Base-by-base conservation (phyloP, 2,113 vertebrate genomes). In the Vulpes vulpes region DNA sequence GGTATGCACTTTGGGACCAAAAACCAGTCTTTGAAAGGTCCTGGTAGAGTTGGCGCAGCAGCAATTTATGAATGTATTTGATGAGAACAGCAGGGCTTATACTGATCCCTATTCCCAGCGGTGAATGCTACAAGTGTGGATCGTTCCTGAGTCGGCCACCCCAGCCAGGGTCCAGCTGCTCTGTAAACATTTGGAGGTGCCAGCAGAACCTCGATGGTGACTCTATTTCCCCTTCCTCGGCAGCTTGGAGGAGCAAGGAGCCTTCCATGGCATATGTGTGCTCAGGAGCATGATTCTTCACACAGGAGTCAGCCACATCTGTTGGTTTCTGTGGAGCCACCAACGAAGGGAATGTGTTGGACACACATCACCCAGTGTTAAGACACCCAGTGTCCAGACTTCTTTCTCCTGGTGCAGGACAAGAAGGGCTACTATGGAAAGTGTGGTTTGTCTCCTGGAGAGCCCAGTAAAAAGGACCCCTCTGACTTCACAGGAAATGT, bases 71-170 rank as follows among this genome's bases (percentile, higher is more conserved):
- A 20, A 67, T 0, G 11, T 9, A 0, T 57, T 23, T 17, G 11
- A 25, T 83, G 69, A 32, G 67, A 59, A 79, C 1, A 53, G 60
- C 16, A 6, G 51, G 35, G 91, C 35, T 89, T 1, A 0, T 51
- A 8, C 83, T 23, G 8, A 57, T 67, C 30, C 27, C 53, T 3
- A 0, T 23, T 76, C 59, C 30, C 35, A 59, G 67, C 14, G 32
- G 62, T 25, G 32, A 64, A 35, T 11, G 43, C 43, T 15, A 11
- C 1, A 0, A 12, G 20, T 35, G 65, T 12, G 25, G 85, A 22
- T 35, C 9, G 1, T 0, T 3, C 17, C 57, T 11, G 30, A 80
- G 7, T 30, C 73, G 1, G 17, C 19, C 32, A 8, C 6, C 2
- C 2, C 15, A 7, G 53, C 32, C 23, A 30, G n/a, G 4, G 76